A percentile compares a stretch with the other conserved stretches of the same genome.
Conservation (phyloP, 1,140 invertebrate genomes). For the Monomorium pharaonis region DNA sequence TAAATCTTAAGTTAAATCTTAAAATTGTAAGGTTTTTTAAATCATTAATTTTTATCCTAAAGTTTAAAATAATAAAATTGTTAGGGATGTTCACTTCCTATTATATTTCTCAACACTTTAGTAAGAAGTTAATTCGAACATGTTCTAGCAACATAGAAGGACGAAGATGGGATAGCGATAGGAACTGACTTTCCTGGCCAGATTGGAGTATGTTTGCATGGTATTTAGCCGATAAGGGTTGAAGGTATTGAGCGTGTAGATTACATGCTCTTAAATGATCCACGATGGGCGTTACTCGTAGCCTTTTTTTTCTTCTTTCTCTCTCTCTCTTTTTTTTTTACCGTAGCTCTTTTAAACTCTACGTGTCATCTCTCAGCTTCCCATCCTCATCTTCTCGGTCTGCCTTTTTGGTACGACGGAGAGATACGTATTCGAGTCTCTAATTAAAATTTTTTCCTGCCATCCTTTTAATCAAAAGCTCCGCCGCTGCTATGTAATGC, state of each 20-base stretch:
- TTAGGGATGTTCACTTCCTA: not conserved
- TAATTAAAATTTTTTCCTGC: slow-evolving; percentile 69
- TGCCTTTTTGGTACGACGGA: slow-evolving; percentile 52
- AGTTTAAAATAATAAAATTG: not conserved
- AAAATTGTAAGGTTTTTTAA: not conserved
- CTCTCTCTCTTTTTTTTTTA: slow-evolving; percentile 2
- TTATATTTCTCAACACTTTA: not conserved
- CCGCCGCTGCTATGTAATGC: slow-evolving; percentile 45
- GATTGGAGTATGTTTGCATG: slow-evolving; percentile 78
- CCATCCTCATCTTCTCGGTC: not conserved
- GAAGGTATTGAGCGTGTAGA: slow-evolving; percentile 74
- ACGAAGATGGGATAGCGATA: slow-evolving; percentile 67
- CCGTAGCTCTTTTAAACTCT: slow-evolving; percentile 35
- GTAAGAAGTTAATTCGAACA: slow-evolving; percentile 64
- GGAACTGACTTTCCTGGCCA: slow-evolving; percentile 67
- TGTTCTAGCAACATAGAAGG: slow-evolving; percentile 47
- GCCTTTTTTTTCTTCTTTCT: not conserved
- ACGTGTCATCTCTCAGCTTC: slow-evolving; percentile 35
- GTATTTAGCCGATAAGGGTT: slow-evolving; percentile 76
- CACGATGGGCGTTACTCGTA: slow-evolving; percentile 65
- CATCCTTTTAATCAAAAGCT: slow-evolving; percentile 63
- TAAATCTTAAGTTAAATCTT: not conserved
- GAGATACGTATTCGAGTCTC: slow-evolving; percentile 63
- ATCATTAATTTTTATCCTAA: too few species aligned
- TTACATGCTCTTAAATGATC: slow-evolving; percentile 76